A percentile compares a stretch with the other conserved stretches of the same genome.
Conservation (phyloP, 2,113 vertebrate genomes). For the Sylvicapra grimmia region DNA sequence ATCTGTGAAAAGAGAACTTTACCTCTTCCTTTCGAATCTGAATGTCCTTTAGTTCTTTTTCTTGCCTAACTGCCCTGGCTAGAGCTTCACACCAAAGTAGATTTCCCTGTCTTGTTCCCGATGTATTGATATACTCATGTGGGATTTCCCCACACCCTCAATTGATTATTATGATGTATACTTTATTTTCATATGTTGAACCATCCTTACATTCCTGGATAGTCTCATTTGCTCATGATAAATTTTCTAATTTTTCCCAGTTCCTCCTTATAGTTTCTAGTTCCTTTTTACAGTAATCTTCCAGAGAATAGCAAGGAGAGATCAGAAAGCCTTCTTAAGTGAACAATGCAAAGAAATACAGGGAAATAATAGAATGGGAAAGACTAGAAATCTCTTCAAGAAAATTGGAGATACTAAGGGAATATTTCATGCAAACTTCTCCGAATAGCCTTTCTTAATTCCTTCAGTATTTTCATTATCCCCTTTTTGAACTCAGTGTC, state of each 20-base stretch:
- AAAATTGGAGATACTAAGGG: neutral
- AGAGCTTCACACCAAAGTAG: neutral
- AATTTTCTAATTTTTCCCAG: neutral
- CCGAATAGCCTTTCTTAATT: neutral
- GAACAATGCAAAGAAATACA: neutral
- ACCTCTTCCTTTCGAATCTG: neutral
- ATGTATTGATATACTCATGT: neutral
- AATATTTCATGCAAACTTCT: neutral
- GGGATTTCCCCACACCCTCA: neutral
- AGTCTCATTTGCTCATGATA: neutral
- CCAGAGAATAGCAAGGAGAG: neutral
- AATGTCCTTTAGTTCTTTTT: neutral
- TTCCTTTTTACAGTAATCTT: neutral
- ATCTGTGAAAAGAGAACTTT: neutral
- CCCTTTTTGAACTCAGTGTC: neutral
- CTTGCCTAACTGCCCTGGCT: neutral
- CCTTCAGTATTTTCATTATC: neutral
- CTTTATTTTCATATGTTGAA: neutral
- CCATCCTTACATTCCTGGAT: neutral
- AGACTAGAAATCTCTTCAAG: neutral
- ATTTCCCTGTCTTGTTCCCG: neutral
- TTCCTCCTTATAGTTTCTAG: neutral
- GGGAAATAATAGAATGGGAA: neutral
- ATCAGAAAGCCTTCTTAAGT: neutral
- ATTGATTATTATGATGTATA: neutral